Percentiles rank a stretch among this genome's conserved stretches.
These are phyloP conservation scores for Bovichtus variegatus DNA, from an alignment of 2,797 vertebrate genomes.

Conservation along the genomic window DNA sequence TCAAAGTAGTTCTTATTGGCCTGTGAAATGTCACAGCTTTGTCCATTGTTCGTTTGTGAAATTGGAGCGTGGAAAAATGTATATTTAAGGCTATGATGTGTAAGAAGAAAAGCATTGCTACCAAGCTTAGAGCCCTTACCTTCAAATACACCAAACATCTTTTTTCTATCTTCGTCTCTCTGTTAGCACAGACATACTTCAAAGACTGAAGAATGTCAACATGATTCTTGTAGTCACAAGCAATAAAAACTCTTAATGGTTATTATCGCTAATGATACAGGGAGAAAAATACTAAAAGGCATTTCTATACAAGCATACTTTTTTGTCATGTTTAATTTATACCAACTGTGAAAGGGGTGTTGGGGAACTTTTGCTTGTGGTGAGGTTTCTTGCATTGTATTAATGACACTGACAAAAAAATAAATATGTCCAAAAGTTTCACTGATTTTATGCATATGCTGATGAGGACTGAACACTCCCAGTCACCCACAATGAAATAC, in stretches of 20 bases:
- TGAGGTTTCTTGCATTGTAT: neutral
- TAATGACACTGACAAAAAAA: neutral
- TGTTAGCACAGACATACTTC: slow-evolving; percentile 3
- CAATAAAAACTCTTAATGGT: neutral
- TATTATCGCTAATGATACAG: slow-evolving; percentile 2
- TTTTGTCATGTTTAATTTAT: slow-evolving; percentile 21
- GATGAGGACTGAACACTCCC: slow-evolving; percentile 20
- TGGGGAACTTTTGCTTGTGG: neutral
- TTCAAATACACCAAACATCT: slow-evolving; percentile 3
- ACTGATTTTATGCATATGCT: slow-evolving; percentile 19
- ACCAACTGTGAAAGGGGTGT: neutral
- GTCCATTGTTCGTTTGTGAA: slow-evolving; percentile 44
- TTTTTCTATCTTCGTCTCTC: neutral
- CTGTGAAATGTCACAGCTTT: slow-evolving; percentile 67
- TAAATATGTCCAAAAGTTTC: neutral
- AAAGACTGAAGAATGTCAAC: neutral
- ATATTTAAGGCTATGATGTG: slow-evolving; percentile 15
- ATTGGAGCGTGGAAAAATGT: slow-evolving; percentile 12
- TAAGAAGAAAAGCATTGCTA: slow-evolving; percentile 5
- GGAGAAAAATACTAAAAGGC: neutral
- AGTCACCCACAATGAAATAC: slow-evolving; percentile 18
- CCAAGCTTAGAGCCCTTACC: neutral
- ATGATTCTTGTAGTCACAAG: neutral
- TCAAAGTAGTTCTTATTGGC: slow-evolving; percentile 48
- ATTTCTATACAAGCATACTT: slow-evolving; percentile 14